phyloP scores from a whole-genome alignment of 2,888 invertebrate genomes.

The Orthosia gracilis region DNA sequence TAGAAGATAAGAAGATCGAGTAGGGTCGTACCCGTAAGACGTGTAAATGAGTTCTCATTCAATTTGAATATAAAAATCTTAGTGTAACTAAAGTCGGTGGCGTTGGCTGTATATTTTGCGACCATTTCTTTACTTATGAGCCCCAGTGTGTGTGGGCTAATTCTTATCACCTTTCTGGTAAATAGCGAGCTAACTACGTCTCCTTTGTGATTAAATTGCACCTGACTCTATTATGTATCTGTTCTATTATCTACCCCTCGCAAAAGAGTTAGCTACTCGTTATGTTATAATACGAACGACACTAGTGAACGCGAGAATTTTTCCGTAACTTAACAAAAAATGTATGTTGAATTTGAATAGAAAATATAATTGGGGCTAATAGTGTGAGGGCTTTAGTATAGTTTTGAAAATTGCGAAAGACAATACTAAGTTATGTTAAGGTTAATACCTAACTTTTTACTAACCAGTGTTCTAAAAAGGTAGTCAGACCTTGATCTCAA shows the following conservation, averaged over 20 bases:
- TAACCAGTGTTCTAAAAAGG: neutral
- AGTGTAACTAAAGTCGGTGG: slow-evolving; percentile 8
- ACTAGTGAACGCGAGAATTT: neutral
- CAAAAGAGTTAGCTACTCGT: slow-evolving; percentile 20
- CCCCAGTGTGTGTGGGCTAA: slow-evolving; percentile 25
- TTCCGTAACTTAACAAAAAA: neutral
- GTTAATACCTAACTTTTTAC: neutral
- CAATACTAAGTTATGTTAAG: no score
- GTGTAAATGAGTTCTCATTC: slow-evolving; percentile 27
- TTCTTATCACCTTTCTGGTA: slow-evolving; percentile 47
- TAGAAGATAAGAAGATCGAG: slow-evolving; percentile 38
- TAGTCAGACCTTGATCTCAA: neutral
- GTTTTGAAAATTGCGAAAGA: neutral
- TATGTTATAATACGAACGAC: neutral
- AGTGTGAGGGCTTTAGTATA: neutral
- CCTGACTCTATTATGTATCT: slow-evolving; percentile 44
- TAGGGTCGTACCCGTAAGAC: slow-evolving; percentile 3
- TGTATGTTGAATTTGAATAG: neutral
- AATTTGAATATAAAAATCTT: slow-evolving; percentile 31
- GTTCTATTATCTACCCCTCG: slow-evolving; percentile 36
- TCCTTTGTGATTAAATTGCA: slow-evolving; percentile 56
- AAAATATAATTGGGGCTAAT: neutral
- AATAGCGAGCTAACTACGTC: slow-evolving; percentile 42
- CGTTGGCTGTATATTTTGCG: slow-evolving; percentile 29
- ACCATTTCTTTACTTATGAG: slow-evolving; percentile 40